Base-by-base conservation (phyloP, 2,113 vertebrate species). In the Apodemus speciosus region DNA sequence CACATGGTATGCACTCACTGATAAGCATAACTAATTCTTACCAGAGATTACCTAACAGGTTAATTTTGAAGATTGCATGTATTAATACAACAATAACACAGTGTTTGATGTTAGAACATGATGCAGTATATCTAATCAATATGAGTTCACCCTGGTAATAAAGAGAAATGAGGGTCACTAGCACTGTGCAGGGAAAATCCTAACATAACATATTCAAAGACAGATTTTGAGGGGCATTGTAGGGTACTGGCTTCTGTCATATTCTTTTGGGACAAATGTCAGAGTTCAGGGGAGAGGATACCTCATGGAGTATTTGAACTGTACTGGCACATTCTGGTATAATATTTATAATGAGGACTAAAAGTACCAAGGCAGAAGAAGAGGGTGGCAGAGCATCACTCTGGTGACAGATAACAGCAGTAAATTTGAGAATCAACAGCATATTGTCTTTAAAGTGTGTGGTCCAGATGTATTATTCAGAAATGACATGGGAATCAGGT, bases 61-160 rank as follows among this genome's bases (percentile, higher is more conserved):
- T 58, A 56, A n/a, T 81, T 96, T 93, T 81, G 32, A 95, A 68
- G 13, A 80, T 51, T 92, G 10, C 81, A 5, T 94, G 32, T 90
- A 66, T 73, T 60, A 79, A 88, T 88, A 85, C 51, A 49, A 40
- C 89, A 18, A 79, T 69, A 80, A 38, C 35, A 71, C 5, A 75
- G 49, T 93, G 25, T 53, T 93, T 85, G n/a, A 64, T 76, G 86
- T 85, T 13, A 88, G 20, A 72, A 38, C 43, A 72, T 60, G 84
- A 20, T 75, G n/a, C 10, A 77, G 75, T 2, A 56, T 32, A 60
- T 58, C 23, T 85, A 68, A n/a, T 89, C n/a, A 68, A 72, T 73
- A 85, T 35, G 73, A 64, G 13, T 72, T 93, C 13, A 87, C 32
- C 35, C 69, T 88, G 30, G 51, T 90, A 90, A 84, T 46, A 69